A percentile compares a stretch with the other conserved stretches of the same genome.
Conservation (phyloP, 2,888 invertebrate genomes). For the Spicauda simplicius region DNA sequence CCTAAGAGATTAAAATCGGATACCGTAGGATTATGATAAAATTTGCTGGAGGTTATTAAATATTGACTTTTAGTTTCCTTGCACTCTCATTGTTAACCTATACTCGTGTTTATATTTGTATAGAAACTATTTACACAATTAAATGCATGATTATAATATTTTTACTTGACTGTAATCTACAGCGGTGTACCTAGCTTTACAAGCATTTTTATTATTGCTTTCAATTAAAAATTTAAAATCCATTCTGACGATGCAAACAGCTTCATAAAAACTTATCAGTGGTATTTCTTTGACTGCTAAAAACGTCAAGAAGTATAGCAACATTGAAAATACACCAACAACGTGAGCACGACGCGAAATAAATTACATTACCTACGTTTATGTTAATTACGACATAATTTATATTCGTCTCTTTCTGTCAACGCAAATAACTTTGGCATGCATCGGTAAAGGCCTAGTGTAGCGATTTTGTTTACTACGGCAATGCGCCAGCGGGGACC, state of each 20-base stretch:
- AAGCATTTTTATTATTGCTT: too few species aligned
- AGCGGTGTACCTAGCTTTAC: too few species aligned
- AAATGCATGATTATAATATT: too few species aligned
- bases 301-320: background rate
- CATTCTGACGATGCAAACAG: too few species aligned
- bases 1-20: background rate
- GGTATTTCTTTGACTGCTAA: background rate
- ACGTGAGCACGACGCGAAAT: background rate
- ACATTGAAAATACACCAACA: background rate
- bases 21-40: background rate
- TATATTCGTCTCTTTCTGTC: slow-evolving; percentile 9
- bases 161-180: background rate
- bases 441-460: slow-evolving; percentile 20
- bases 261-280: background rate
- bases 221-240: too few species aligned
- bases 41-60: background rate
- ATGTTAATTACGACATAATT: slow-evolving; percentile 29
- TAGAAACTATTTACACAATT: background rate
- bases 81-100: background rate
- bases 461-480: slow-evolving; percentile 58
- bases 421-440: slow-evolving; percentile 27
- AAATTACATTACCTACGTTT: background rate
- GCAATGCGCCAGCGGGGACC: slow-evolving; percentile 61
- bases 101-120: background rate
- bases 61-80: background rate